Evolutionary conservation across 1,140 invertebrate species (phyloP).

Genomic region (Euschistus heros): DNA sequence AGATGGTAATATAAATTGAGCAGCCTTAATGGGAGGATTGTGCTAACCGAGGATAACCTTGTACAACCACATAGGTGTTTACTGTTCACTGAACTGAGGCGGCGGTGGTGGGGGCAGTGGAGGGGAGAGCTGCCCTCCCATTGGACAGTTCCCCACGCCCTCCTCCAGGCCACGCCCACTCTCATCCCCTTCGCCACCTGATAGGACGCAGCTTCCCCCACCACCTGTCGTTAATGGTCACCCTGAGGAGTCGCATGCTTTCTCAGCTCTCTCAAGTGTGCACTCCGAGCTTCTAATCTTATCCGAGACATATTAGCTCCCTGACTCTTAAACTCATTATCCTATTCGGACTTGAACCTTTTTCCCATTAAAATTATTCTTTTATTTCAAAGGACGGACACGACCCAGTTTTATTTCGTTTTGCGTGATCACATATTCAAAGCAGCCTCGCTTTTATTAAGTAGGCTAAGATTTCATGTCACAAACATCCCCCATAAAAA

Average conservation of each 20-base stretch:
- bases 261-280: neutral
- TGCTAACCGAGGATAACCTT: too few species aligned
- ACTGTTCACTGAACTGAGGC: too few species aligned
- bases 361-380: constrained; percentile 1
- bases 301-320: neutral
- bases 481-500: too few species aligned
- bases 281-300: neutral
- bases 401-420: neutral
- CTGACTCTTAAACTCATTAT: neutral
- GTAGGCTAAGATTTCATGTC: too few species aligned
- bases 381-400: constrained; percentile 5
- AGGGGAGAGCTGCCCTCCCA: too few species aligned
- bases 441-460: neutral
- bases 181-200: neutral
- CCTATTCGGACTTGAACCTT: neutral
- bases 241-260: neutral
- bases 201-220: neutral
- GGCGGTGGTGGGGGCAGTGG: too few species aligned
- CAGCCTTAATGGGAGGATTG: too few species aligned
- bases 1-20: too few species aligned
- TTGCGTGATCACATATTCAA: neutral
- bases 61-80: too few species aligned
- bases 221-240: neutral
- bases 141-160: too few species aligned
- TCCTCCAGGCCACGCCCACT: neutral